These are phyloP conservation scores for Nyctibius bracteatus DNA, from an alignment of 2,113 vertebrate genomes.

Conservation along the genomic window DNA sequence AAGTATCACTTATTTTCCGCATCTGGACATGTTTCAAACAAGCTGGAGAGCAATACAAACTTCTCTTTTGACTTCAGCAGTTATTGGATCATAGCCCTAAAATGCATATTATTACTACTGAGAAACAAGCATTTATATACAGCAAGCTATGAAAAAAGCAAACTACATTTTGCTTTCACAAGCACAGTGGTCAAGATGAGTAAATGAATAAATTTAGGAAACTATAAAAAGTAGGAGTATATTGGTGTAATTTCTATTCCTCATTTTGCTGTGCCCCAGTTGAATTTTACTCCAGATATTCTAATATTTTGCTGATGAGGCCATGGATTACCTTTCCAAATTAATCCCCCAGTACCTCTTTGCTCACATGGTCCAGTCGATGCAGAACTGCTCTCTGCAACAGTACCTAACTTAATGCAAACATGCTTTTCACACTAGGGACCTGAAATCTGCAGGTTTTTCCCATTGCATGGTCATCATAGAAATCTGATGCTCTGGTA, in stretches of 20 bases:
- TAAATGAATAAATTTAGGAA: not conserved
- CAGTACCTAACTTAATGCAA: not conserved
- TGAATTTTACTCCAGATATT: not conserved
- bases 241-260: not conserved
- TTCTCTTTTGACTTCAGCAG: not conserved
- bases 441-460: not conserved
- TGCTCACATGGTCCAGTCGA: not conserved
- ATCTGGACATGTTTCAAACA: not conserved
- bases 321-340: not conserved
- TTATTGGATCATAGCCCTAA: not conserved
- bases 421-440: not conserved
- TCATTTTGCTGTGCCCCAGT: not conserved
- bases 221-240: not conserved
- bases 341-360: not conserved
- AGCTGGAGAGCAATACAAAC: not conserved
- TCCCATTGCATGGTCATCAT: not conserved
- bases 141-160: not conserved
- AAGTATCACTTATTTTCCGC: not conserved
- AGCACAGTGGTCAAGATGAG: not conserved
- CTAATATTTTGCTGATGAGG: constrained; percentile 4
- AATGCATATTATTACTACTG: not conserved
- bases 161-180: not conserved
- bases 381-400: not conserved
- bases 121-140: not conserved
- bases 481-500: constrained; percentile 9